Conservation (phyloP, 2,113 vertebrate genomes). For the Siphamia tubifer region DNA sequence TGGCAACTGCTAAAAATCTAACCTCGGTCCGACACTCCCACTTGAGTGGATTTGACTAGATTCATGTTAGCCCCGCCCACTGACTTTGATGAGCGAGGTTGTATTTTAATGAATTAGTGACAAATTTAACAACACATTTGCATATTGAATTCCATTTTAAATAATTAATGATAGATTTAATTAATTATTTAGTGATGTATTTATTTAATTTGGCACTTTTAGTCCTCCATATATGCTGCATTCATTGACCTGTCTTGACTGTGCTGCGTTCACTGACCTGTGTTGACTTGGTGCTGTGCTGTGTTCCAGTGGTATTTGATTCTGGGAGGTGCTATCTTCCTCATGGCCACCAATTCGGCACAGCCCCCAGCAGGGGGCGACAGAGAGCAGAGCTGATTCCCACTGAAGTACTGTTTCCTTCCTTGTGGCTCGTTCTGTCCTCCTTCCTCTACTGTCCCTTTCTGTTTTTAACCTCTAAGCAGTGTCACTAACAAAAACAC, state of each 20-base stretch:
- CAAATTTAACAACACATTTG: no score
- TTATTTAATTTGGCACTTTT: no score
- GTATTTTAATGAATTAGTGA: no score
- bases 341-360: slow-evolving; percentile 86
- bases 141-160: no score
- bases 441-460: slow-evolving; percentile 4
- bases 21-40: no score
- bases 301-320: slow-evolving; percentile 95
- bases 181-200: no score
- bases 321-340: slow-evolving; percentile 92
- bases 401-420: slow-evolving; percentile 82
- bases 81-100: no score
- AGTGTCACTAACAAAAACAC: slow-evolving; percentile 29
- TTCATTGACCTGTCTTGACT: slow-evolving; percentile 30
- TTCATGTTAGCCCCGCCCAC: no score
- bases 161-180: no score
- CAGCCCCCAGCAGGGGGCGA: slow-evolving; percentile 83
- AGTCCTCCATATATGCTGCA: no score
- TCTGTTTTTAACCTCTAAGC: slow-evolving; percentile 12
- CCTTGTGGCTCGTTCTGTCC: slow-evolving; percentile 61
- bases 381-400: slow-evolving; percentile 88
- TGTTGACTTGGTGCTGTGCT: slow-evolving; percentile 74
- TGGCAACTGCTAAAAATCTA: no score
- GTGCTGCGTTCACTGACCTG: slow-evolving; percentile 33
- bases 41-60: no score